Percentiles rank a stretch among this genome's conserved stretches.
Evolutionary conservation across 2,797 vertebrate species (phyloP).

Genomic region (Pangasius mekongensis): DNA sequence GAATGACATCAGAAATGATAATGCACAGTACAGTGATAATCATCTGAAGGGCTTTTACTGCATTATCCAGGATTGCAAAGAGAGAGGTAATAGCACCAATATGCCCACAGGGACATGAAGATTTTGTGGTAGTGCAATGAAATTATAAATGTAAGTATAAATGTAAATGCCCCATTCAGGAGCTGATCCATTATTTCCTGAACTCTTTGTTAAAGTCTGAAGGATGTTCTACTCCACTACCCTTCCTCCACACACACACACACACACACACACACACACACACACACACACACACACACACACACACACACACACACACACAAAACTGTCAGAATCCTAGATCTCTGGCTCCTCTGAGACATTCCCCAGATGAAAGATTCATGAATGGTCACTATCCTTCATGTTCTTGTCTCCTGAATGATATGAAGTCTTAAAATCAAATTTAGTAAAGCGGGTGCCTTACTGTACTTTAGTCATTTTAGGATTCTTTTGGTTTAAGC

Average conservation of each 20-base stretch:
- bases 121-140: not conserved
- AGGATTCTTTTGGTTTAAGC: not conserved
- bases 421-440: not conserved
- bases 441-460: not conserved
- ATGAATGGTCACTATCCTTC: not conserved
- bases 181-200: not conserved
- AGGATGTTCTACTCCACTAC: too few relatives aligned
- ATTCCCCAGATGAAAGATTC: not conserved
- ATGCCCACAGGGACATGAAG: not conserved
- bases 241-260: too few relatives aligned
- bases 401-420: not conserved
- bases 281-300: not conserved
- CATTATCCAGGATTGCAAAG: not conserved
- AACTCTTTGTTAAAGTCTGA: too few relatives aligned
- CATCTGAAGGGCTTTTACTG: not conserved
- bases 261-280: not conserved
- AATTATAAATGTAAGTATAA: not conserved
- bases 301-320: not conserved
- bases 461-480: not conserved
- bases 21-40: not conserved
- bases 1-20: not conserved
- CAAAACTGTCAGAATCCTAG: not conserved
- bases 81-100: not conserved
- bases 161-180: not conserved
- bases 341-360: not conserved